A percentile compares a stretch with the other conserved stretches of the same genome.
phyloP scores from a whole-genome alignment of 2,113 vertebrate species.

The Gopherus evgoodei region DNA sequence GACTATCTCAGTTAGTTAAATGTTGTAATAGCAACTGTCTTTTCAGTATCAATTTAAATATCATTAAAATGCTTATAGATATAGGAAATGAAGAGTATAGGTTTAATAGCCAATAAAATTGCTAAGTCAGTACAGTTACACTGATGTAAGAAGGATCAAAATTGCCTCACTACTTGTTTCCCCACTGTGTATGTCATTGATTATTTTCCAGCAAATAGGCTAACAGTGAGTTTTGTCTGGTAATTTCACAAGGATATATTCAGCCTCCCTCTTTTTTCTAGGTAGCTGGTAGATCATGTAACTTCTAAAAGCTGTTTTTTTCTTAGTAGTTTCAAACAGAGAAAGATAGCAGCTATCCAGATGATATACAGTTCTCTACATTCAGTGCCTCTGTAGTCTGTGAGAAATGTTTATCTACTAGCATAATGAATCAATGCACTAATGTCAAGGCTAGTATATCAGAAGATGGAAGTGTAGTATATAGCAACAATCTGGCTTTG shows the following conservation, averaged over 20 bases:
- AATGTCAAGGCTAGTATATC: background rate
- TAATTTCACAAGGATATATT: background rate
- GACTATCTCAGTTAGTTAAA: background rate
- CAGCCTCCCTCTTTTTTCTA: background rate
- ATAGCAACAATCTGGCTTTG: background rate
- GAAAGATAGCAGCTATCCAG: background rate
- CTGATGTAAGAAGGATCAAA: accelerated
- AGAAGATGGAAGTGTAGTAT: background rate
- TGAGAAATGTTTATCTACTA: background rate
- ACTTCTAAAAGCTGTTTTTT: background rate
- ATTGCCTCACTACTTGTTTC: background rate
- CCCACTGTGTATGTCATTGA: background rate
- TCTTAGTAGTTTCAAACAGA: background rate
- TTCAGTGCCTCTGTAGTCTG: accelerated
- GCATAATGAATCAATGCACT: accelerated
- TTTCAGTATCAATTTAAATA: accelerated
- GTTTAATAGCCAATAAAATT: background rate
- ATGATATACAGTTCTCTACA: background rate
- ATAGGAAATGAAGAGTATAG: background rate
- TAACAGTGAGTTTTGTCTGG: background rate
- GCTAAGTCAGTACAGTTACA: accelerated
- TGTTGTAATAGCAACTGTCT: accelerated
- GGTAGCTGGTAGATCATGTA: background rate
- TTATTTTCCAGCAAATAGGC: background rate
- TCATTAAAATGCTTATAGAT: accelerated